Base-by-base conservation (phyloP, 2,797 vertebrate genomes). In the Nyctalus aviator region DNA sequence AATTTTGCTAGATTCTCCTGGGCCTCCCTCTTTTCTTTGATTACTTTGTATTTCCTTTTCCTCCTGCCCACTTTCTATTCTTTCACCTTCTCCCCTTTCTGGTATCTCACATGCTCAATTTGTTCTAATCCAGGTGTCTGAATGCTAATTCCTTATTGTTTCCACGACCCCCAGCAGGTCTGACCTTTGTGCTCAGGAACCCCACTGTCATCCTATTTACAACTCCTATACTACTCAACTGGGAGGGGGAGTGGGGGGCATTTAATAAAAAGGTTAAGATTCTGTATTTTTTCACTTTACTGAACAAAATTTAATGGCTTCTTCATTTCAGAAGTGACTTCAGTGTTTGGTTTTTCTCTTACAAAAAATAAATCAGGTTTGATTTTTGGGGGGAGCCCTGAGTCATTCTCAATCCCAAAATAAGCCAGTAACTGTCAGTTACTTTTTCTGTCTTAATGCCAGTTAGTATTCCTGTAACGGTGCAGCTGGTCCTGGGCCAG, bases 401-500 rank as follows among this genome's bases (percentile, higher is more conserved):
- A 87, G 59, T 81, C 59, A 81, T 55, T 72, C n/a, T 66, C 35
- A 64, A 0, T 84, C 69, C 30, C 55, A 1, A 69, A 84, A 66
- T 25, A 82, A 48, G 15, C 81, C 17, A 5, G 35, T 14, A 41
- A 32, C 46, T n/a, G 27, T 53, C 77, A 13, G 44, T 90, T 50
- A 37, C 41, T 71, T 30, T 76, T 76, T 75, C 59, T 35, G 59
- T 91, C 18, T 1, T 53, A 17, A 30, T 53, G 50, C 62, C 94
- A 32, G 17, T 87, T 95, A 90, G 62, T 90, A 76, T 93, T 96
- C 95, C 76, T 97, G 91, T 94, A 96, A 84, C 92, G 41, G 55
- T 69, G 94, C 8, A 1, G 0, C 89, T 0, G 2, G n/a, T 66
- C 53, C 84, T 83, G 94, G 90, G 83, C 94, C 97, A 96, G 64